Percentiles rank a stretch among this genome's conserved stretches.
phyloP scores from a whole-genome alignment of 2,113 vertebrate genomes.

The Larimichthys polyactis region DNA sequence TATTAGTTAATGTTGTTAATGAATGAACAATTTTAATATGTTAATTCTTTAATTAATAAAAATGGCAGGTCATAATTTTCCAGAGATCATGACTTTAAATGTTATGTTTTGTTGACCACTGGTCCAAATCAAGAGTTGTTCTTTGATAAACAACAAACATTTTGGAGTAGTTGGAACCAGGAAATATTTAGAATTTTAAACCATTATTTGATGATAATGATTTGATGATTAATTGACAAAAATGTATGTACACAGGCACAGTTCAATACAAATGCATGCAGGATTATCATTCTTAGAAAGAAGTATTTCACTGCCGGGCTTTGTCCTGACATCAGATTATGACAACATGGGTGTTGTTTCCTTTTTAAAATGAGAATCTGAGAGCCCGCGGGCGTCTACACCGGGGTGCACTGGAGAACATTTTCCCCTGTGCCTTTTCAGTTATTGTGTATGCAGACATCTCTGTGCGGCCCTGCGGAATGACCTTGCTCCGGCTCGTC shows the following conservation, averaged over 20 bases:
- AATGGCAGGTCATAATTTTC: too few species aligned
- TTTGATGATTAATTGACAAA: neutral
- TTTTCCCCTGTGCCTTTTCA: constrained; percentile 17
- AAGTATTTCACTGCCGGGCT: neutral
- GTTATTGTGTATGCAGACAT: constrained; percentile 23
- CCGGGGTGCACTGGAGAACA: constrained; percentile 2
- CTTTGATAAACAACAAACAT: too few species aligned
- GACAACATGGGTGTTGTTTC: neutral
- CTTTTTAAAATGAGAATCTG: constrained; percentile 17
- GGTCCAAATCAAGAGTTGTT: too few species aligned
- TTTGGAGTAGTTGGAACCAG: too few species aligned
- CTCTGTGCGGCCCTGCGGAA: constrained; percentile 20
- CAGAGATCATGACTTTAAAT: too few species aligned
- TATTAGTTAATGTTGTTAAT: neutral
- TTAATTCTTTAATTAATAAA: neutral
- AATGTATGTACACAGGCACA: neutral
- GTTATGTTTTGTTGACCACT: too few species aligned
- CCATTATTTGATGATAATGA: neutral
- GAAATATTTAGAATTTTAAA: too few species aligned
- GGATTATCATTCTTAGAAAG: constrained; percentile 24
- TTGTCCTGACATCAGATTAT: neutral
- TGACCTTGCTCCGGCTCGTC: constrained; percentile 58
- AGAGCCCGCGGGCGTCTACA: neutral
- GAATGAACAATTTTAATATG: too few species aligned
- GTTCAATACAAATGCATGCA: neutral